Evolutionary conservation across 2,113 vertebrate genomes (phyloP).

Genomic region (Otis tarda): DNA sequence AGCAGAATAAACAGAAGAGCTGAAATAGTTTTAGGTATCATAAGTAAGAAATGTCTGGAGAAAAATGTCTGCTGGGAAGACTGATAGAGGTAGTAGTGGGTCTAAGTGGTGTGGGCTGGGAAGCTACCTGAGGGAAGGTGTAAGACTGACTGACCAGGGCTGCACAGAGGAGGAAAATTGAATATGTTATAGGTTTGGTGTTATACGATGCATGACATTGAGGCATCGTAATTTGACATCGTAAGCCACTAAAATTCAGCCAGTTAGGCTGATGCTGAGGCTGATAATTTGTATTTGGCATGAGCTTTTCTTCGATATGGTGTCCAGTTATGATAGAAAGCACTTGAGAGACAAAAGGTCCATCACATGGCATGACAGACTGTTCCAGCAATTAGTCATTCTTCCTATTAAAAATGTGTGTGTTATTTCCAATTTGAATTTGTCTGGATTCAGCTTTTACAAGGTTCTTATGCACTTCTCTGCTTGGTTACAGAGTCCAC

Average conservation of each 20-base stretch:
- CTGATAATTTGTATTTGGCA: background rate
- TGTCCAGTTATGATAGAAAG: background rate
- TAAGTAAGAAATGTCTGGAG: background rate
- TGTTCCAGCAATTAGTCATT: background rate
- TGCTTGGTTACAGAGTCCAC: background rate
- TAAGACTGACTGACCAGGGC: background rate
- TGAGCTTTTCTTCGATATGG: background rate
- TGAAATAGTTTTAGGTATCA: background rate
- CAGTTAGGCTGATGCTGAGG: background rate
- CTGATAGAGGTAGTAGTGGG: background rate
- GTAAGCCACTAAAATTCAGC: background rate
- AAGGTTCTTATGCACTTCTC: background rate
- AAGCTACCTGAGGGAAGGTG: background rate
- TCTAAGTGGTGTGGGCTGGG: background rate
- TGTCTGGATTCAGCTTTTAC: background rate
- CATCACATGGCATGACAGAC: background rate
- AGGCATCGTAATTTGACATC: background rate
- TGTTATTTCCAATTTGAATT: background rate
- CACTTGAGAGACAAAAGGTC: background rate
- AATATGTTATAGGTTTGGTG: background rate
- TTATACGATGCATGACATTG: background rate
- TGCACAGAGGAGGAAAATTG: background rate
- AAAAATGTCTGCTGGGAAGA: background rate
- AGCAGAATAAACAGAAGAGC: background rate
- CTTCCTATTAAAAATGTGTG: background rate